phyloP scores from a whole-genome alignment of 2,888 invertebrate genomes.

The Cabera pusaria region DNA sequence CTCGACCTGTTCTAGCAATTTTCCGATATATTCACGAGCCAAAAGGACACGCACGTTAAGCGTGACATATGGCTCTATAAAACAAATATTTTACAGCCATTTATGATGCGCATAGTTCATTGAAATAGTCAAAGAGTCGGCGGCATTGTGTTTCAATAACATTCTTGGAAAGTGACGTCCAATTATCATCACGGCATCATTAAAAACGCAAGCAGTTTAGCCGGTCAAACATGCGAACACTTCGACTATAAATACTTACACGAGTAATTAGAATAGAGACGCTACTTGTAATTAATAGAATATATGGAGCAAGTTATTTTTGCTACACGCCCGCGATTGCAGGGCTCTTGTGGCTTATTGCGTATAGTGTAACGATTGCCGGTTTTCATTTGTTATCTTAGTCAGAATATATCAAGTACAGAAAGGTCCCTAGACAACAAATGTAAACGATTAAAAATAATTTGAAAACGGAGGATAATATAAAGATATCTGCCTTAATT shows the following conservation, averaged over 20 bases:
- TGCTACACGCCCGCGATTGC: too few relatives aligned
- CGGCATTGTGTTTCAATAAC: constrained; percentile 1
- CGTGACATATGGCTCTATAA: constrained; percentile 9
- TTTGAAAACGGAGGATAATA: too few relatives aligned
- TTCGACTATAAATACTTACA: constrained; percentile 15
- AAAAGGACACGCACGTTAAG: constrained; percentile 6
- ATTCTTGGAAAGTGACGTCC: constrained; percentile 5
- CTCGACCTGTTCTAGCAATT: constrained; percentile 34
- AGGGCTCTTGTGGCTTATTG: too few relatives aligned
- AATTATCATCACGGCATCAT: constrained; percentile 15
- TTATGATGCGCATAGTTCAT: constrained; percentile 1
- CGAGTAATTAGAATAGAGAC: constrained; percentile 11
- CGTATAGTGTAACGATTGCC: too few relatives aligned
- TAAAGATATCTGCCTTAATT: too few relatives aligned
- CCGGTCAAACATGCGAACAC: constrained; percentile 4
- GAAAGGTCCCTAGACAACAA: too few relatives aligned
- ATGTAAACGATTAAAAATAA: too few relatives aligned
- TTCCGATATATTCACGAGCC: constrained; percentile 10
- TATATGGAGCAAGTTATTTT: constrained; percentile 12
- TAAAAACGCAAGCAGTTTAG: constrained; percentile 2
- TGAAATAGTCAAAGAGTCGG: neutral
- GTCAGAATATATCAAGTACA: too few relatives aligned
- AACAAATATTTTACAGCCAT: constrained; percentile 6
- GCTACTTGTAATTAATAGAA: constrained; percentile 6
- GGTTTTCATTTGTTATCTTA: too few relatives aligned